These are phyloP conservation scores for Theocolax elegans DNA, from an alignment of 1,140 invertebrate genomes.

Conservation along the genomic window DNA sequence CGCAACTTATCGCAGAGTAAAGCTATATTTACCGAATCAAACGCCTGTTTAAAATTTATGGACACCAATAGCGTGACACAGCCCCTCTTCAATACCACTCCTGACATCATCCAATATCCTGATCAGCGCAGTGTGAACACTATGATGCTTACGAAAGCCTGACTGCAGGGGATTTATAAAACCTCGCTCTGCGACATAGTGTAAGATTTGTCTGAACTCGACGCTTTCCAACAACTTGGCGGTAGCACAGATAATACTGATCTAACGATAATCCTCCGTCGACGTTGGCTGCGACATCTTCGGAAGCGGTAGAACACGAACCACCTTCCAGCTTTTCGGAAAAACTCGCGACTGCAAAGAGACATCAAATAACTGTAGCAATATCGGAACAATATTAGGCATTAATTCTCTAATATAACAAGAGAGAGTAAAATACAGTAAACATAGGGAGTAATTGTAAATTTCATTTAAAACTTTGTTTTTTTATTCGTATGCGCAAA, in stretches of 20 bases:
- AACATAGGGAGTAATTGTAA: too few relatives aligned
- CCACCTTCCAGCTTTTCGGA: background rate
- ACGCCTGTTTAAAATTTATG: too few relatives aligned
- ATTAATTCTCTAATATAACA: background rate
- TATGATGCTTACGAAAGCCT: conserved; percentile 55
- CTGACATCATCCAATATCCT: conserved; percentile 52
- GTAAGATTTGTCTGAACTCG: too few relatives aligned
- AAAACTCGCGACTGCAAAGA: background rate
- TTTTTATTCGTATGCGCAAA: too few relatives aligned
- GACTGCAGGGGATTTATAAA: conserved; percentile 44
- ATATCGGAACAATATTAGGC: background rate
- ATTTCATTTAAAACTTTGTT: too few relatives aligned
- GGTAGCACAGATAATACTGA: conserved; percentile 6
- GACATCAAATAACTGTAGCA: background rate
- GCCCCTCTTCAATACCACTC: conserved; percentile 42
- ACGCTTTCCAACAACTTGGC: too few relatives aligned
- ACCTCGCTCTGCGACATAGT: background rate
- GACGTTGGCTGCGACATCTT: background rate
- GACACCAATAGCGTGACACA: too few relatives aligned
- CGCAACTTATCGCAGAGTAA: conserved; percentile 19
- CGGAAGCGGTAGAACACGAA: background rate
- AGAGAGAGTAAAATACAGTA: background rate
- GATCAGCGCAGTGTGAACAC: conserved; percentile 49
- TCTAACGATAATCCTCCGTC: conserved; percentile 2
- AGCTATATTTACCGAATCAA: conserved; percentile 46